Conservation (phyloP, 2,113 vertebrate genomes). For the Amphilophus citrinellus region DNA sequence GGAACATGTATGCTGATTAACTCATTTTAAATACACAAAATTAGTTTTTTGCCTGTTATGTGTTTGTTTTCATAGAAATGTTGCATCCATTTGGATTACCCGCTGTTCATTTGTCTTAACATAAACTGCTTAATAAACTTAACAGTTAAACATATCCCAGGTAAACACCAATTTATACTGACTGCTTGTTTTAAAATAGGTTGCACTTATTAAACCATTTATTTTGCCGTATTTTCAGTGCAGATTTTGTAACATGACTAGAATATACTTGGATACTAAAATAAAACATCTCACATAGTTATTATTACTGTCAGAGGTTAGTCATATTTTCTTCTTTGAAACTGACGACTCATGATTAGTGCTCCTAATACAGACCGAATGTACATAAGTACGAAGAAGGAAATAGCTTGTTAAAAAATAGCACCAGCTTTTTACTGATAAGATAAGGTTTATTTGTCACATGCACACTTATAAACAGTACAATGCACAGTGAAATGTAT, state of each 20-base stretch:
- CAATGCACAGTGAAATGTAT: no score
- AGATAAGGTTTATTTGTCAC: no score
- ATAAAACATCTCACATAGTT: background rate
- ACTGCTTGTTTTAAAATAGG: background rate
- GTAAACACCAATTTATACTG: background rate
- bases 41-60: no score
- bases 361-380: accelerated
- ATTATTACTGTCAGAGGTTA: accelerated
- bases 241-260: background rate
- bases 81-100: background rate
- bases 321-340: background rate
- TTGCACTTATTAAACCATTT: background rate
- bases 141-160: background rate
- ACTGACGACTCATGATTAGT: accelerated
- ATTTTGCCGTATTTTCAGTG: background rate
- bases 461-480: no score
- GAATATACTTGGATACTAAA: constrained; percentile 2
- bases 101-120: background rate
- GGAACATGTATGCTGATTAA: background rate
- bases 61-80: background rate
- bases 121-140: background rate
- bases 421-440: background rate
- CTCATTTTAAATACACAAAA: background rate
- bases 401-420: accelerated
- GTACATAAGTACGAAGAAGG: background rate